These are phyloP conservation scores for Moxostoma hubbsi DNA, from an alignment of 2,797 vertebrate genomes.

Conservation along the genomic window DNA sequence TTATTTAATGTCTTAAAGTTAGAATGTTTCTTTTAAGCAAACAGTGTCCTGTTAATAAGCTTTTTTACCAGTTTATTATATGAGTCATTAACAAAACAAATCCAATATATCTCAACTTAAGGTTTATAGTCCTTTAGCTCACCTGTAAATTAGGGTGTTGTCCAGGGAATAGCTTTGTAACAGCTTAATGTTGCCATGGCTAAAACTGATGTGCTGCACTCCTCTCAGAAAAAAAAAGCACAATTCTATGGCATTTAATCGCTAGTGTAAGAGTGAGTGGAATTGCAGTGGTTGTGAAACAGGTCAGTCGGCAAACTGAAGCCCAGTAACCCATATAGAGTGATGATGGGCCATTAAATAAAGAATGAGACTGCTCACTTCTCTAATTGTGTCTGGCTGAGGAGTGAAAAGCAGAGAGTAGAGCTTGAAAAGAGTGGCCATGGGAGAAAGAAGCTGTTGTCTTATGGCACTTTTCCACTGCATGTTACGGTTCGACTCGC, in stretches of 20 bases:
- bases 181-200: background rate
- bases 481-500: too few relatives aligned
- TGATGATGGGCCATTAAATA: constrained; percentile 44
- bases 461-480: background rate
- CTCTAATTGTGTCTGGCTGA: constrained; percentile 34
- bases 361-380: constrained; percentile 44
- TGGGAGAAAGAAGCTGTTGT: background rate
- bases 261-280: background rate
- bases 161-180: background rate
- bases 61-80: background rate
- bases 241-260: constrained; percentile 2
- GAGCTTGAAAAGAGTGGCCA: background rate
- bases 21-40: background rate
- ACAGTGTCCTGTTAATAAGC: background rate
- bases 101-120: background rate
- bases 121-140: background rate
- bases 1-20: background rate
- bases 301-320: constrained; percentile 6
- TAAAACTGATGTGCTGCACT: background rate
- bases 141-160: background rate
- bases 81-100: background rate
- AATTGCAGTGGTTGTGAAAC: constrained; percentile 14
- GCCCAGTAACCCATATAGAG: constrained; percentile 38
- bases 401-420: background rate
- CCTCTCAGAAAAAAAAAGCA: background rate